Evolutionary conservation across 1,140 invertebrate genomes (phyloP).

Genomic region (Caenorhabditis inopinata): DNA sequence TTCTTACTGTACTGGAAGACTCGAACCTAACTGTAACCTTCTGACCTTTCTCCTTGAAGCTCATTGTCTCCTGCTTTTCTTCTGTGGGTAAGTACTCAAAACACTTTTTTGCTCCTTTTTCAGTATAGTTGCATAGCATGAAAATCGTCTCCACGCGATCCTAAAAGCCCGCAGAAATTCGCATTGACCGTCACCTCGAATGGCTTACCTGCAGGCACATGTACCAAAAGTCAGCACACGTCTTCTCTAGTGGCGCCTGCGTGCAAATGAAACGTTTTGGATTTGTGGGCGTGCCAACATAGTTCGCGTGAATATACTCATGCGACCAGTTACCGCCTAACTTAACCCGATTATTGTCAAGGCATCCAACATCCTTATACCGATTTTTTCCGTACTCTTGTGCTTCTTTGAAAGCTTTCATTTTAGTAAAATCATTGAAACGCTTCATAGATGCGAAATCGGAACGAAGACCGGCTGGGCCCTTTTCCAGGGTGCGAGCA

Average conservation of each 20-base stretch:
- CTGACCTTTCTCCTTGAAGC: constrained; percentile 2
- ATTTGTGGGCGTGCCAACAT: neutral
- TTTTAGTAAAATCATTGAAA: neutral
- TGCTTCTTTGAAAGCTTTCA: neutral
- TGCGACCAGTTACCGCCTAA: neutral
- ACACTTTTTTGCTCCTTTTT: constrained; percentile 24
- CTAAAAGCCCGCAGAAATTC: no score
- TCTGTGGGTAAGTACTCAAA: constrained; percentile 15
- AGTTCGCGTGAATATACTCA: constrained; percentile 37
- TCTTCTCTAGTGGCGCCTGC: constrained; percentile 18
- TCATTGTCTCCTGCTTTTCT: neutral
- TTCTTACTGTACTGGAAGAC: neutral
- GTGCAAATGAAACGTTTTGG: neutral
- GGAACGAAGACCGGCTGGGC: neutral
- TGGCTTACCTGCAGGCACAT: neutral
- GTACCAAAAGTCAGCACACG: constrained; percentile 19
- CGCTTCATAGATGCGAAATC: neutral
- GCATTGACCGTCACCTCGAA: neutral
- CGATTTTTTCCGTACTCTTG: neutral
- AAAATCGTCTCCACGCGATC: neutral
- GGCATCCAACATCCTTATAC: constrained; percentile 5
- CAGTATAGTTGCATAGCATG: constrained; percentile 35
- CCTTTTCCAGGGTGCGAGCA: neutral
- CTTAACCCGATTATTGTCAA: neutral
- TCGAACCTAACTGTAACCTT: constrained; percentile 11